phyloP scores from a whole-genome alignment of 2,113 vertebrate genomes.

The Ovibos moschatus region DNA sequence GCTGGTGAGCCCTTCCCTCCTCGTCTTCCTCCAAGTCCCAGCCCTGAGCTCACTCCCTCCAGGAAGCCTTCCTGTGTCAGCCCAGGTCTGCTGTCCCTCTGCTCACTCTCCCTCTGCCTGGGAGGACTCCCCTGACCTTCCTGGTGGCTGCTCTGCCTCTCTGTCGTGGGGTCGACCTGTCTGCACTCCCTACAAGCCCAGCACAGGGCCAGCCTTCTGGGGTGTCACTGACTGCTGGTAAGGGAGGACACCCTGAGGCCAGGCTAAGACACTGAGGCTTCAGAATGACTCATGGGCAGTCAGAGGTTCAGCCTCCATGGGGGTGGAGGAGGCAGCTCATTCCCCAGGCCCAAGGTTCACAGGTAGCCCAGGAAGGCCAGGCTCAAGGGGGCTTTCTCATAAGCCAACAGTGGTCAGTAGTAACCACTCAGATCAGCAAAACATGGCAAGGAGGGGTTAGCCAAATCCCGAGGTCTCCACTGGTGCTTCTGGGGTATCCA shows the following conservation, averaged over 20 bases:
- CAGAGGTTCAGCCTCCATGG: neutral
- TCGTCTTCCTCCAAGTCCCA: neutral
- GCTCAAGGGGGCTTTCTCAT: neutral
- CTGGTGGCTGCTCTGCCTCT: neutral
- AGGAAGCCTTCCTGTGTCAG: neutral
- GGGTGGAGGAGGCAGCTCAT: neutral
- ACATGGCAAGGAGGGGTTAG: neutral
- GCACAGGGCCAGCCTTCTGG: neutral
- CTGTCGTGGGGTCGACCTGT: no score
- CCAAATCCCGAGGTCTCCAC: neutral
- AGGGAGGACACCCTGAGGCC: neutral
- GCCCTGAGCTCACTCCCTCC: neutral
- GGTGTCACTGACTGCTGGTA: neutral
- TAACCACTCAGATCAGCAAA: neutral
- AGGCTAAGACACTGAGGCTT: neutral
- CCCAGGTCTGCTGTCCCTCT: neutral
- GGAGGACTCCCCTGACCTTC: neutral
- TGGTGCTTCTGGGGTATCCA: fast-evolving
- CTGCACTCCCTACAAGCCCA: neutral
- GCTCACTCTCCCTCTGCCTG: neutral
- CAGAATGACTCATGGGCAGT: neutral
- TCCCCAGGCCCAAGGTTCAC: neutral
- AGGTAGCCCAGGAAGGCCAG: neutral
- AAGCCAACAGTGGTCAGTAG: neutral
- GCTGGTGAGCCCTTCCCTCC: neutral